Evolutionary conservation across 2,113 vertebrate species (phyloP).

Genomic region (Hypocryptadius cinnamomeus): DNA sequence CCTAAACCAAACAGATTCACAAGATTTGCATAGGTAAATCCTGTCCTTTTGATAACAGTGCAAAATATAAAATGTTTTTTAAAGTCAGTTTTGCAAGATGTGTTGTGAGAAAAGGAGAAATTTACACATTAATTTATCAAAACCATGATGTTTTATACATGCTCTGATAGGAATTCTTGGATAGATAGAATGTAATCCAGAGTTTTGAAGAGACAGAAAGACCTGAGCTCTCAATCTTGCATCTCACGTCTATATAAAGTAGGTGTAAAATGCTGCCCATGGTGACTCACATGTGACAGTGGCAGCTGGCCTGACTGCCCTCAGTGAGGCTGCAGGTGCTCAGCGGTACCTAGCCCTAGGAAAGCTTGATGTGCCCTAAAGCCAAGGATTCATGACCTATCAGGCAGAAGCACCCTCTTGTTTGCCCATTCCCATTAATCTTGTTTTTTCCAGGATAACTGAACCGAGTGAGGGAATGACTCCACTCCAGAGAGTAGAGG

Average conservation of each 20-base stretch:
- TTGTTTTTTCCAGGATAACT: background rate
- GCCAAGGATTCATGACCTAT: background rate
- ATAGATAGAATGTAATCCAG: background rate
- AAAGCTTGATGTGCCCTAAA: background rate
- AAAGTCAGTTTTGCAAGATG: background rate
- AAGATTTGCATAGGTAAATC: background rate
- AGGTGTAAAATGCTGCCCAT: background rate
- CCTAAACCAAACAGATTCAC: background rate
- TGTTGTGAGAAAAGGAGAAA: background rate
- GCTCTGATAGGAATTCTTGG: background rate
- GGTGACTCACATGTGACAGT: background rate
- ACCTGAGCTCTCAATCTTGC: background rate
- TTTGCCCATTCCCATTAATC: background rate
- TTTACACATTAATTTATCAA: background rate
- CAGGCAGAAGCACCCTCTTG: background rate
- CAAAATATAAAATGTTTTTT: background rate
- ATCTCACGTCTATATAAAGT: background rate
- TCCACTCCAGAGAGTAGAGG: background rate
- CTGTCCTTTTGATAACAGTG: background rate
- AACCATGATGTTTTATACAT: background rate
- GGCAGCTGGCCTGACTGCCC: background rate
- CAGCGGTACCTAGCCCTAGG: background rate
- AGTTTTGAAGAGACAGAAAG: background rate
- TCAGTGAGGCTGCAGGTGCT: background rate
- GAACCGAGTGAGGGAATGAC: background rate